Evolutionary conservation across 2,113 vertebrate species (phyloP), one percentile per base, ranked within the genome.

Genomic region (Hyla sarda): DNA sequence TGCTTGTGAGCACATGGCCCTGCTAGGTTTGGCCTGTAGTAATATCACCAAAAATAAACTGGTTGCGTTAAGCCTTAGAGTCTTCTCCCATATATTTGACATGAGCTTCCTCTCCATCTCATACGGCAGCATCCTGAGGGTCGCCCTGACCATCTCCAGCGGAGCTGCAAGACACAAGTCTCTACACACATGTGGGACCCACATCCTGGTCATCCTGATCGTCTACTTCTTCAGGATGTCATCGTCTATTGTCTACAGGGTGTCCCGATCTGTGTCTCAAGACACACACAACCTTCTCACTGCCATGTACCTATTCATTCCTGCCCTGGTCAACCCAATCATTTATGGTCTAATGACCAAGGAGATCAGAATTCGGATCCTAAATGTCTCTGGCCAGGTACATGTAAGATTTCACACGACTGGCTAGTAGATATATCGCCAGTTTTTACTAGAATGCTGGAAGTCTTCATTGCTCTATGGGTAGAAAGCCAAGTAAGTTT

Each of bases 141-240:
- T 83, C 0, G 94, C 94, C 0, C 13, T 94, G 23, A 82, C 58
- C 3, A 89, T 92, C 0, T 86, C 92, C 0, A 41, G 41, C 41
- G 87, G 87, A 0, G 88, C 92, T 14, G 90, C 90, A 0, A 88
- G 90, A 2, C 85, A 91, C 87, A 96, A 96, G 89, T 95, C 95
- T 0, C 90, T 95, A 13, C 93, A 94, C 88, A 95, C 93, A 69
- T 94, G 96, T n/a, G 89, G 92, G 23, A 96, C 94, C 19, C 95
- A 95, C 87, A 88, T 94, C 71, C 93, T 94, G 4, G 92, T 95
- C 41, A 92, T 95, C 88, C 91, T 95, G 89, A 91, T 93, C 0
- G 90, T 96, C 86, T 95, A 95, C 82, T 89, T 93, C 45, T 94
- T 94, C n/a, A 93, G 94, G 3, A 93, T 93, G 45, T 87, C 96